Evolutionary conservation across 2,113 vertebrate species (phyloP).

Genomic region (Brachyistius frenatus): DNA sequence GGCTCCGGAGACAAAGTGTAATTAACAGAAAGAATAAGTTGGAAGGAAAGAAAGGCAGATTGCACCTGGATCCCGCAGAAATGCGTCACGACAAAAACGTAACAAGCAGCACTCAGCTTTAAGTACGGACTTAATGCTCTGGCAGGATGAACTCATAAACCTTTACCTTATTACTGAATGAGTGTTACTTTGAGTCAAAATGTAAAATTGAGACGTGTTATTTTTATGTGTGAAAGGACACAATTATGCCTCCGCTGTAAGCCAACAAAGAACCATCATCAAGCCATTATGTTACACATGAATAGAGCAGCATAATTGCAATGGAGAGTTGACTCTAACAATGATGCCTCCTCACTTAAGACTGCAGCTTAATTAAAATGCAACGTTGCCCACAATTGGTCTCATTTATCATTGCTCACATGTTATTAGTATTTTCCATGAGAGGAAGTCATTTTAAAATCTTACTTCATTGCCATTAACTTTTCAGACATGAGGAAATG

Average conservation of each 20-base stretch:
- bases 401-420: conserved; percentile 78
- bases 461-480: conserved; percentile 61
- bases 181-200: conserved; percentile 49
- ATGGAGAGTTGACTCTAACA: conserved; percentile 77
- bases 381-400: conserved; percentile 69
- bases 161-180: conserved; percentile 22
- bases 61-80: not conserved
- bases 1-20: not conserved
- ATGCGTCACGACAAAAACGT: not conserved
- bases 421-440: conserved; percentile 65
- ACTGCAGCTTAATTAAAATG: conserved; percentile 83
- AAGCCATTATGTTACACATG: conserved; percentile 80
- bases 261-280: conserved; percentile 79
- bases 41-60: not conserved
- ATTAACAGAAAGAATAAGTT: not conserved
- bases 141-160: conserved; percentile 14
- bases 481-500: conserved; percentile 59
- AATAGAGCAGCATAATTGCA: conserved; percentile 82
- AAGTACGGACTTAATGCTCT: not conserved
- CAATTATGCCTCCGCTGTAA: conserved; percentile 78
- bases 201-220: conserved; percentile 70
- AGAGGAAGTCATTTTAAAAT: conserved; percentile 66
- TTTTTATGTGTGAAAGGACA: conserved; percentile 70
- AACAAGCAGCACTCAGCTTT: not conserved
- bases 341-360: conserved; percentile 76